Conservation (phyloP, 2,888 invertebrate genomes). For the Thereva unica region DNA sequence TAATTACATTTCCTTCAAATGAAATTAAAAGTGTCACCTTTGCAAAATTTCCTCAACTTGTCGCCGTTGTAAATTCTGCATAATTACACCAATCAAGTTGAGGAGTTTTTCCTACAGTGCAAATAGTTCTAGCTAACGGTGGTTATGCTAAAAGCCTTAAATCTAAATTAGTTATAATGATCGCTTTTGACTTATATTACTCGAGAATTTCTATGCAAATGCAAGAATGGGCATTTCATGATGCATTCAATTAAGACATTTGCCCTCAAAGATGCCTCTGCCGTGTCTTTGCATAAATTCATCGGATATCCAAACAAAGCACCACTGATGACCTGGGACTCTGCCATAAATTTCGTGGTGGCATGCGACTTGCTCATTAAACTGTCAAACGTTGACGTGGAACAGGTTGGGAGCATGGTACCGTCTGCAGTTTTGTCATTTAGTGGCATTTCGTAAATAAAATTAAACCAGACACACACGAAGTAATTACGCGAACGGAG, state of each 20-base stretch:
- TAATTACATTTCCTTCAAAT: too few relatives aligned
- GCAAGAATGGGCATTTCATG: background rate
- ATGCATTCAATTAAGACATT: constrained; percentile 30
- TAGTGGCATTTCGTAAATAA: constrained; percentile 14
- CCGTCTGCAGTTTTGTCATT: constrained; percentile 22
- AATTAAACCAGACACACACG: background rate
- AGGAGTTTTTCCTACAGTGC: too few relatives aligned
- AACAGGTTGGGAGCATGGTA: background rate
- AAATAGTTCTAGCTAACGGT: too few relatives aligned
- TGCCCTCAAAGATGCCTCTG: constrained; percentile 10
- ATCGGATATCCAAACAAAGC: background rate
- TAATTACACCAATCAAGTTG: too few relatives aligned
- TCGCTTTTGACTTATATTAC: too few relatives aligned
- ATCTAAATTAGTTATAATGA: too few relatives aligned
- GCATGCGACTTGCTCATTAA: constrained; percentile 22
- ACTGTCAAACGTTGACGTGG: background rate
- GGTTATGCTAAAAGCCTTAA: too few relatives aligned
- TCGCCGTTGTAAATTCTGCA: too few relatives aligned
- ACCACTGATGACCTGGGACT: constrained; percentile 13
- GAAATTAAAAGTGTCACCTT: too few relatives aligned
- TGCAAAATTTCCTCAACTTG: too few relatives aligned
- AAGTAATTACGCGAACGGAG: constrained; percentile 12
- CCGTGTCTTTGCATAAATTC: constrained; percentile 29
- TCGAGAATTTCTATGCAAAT: too few relatives aligned
- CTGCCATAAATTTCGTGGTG: constrained; percentile 15